A percentile compares a stretch with the other conserved stretches of the same genome.
These are phyloP conservation scores for Turdus rufiventris DNA, from an alignment of 2,113 vertebrate genomes.

Conservation along the genomic window DNA sequence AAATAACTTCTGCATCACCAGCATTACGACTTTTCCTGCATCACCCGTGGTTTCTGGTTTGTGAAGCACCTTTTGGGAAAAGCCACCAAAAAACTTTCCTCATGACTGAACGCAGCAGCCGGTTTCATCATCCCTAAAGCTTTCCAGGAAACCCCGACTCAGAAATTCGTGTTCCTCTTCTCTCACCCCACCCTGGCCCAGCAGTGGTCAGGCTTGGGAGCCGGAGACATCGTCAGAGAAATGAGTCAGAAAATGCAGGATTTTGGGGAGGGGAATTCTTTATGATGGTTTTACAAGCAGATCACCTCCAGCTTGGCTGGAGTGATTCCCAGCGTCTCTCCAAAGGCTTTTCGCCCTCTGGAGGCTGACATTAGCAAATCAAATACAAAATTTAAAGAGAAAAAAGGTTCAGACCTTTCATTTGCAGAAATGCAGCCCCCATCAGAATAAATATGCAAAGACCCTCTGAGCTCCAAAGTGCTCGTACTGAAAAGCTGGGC, in stretches of 20 bases:
- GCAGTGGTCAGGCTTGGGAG: neutral
- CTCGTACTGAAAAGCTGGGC: neutral
- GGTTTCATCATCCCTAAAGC: neutral
- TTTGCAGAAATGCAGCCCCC: neutral
- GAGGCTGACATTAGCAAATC: neutral
- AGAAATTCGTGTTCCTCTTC: neutral
- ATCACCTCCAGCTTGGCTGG: neutral
- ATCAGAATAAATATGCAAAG: neutral
- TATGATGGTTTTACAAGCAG: neutral
- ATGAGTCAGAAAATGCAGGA: fast-evolving
- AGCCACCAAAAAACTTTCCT: neutral
- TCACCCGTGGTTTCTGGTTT: neutral
- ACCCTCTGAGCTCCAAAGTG: neutral
- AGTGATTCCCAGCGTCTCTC: neutral
- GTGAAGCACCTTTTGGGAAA: neutral
- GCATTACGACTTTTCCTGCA: neutral
- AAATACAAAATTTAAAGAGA: neutral
- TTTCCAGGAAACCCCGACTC: neutral
- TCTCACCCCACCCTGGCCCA: neutral
- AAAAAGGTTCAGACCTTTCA: neutral
- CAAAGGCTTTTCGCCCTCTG: slow-evolving; percentile 33
- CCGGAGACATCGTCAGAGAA: neutral
- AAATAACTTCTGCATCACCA: fast-evolving
- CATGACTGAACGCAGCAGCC: neutral
- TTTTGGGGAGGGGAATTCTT: neutral